Evolutionary conservation across 2,888 invertebrate genomes (phyloP), one percentile per base, ranked within the genome.

Genomic region (Malacosoma neustria): DNA sequence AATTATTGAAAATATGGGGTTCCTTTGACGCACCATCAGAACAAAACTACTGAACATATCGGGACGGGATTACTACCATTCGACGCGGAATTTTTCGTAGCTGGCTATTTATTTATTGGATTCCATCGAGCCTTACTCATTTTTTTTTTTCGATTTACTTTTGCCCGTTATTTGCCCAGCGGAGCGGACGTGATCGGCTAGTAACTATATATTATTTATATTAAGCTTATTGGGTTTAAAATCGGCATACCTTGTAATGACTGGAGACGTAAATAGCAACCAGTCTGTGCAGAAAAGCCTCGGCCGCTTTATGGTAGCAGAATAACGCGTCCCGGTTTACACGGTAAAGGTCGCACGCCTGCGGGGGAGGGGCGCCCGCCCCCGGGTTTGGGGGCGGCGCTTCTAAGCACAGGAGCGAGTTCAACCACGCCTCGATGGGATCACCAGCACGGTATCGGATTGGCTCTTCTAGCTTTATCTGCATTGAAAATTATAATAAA

Each of bases 181-280:
- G n/a, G n/a, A n/a, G n/a, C n/a, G n/a, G n/a, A n/a, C n/a, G n/a
- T n/a, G n/a, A n/a, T n/a, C n/a, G n/a, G n/a, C n/a, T n/a, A n/a
- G n/a, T n/a, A n/a, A n/a, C n/a, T n/a, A n/a, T n/a, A n/a, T n/a
- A n/a, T n/a, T n/a, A n/a, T n/a, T n/a, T n/a, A n/a, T n/a, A n/a
- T n/a, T n/a, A n/a, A n/a, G n/a, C n/a, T n/a, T n/a, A n/a, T n/a
- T n/a, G n/a, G n/a, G n/a, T n/a, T n/a, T n/a, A n/a, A n/a, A n/a
- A n/a, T n/a, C n/a, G n/a, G n/a, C n/a, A n/a, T 60, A 91, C 94
- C 89, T 99, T 99, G 71, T 99, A 99, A 85, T 99, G 99, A 4
- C 99, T 98, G 0, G 99, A 92, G 0, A 99, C 99, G 68, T 97
- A 98, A 32, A 99, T 91, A 9, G 96, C 90, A 48, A 99, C 96